Evolutionary conservation across 2,888 invertebrate genomes (phyloP).

Genomic region (Sminthurinus aureus): DNA sequence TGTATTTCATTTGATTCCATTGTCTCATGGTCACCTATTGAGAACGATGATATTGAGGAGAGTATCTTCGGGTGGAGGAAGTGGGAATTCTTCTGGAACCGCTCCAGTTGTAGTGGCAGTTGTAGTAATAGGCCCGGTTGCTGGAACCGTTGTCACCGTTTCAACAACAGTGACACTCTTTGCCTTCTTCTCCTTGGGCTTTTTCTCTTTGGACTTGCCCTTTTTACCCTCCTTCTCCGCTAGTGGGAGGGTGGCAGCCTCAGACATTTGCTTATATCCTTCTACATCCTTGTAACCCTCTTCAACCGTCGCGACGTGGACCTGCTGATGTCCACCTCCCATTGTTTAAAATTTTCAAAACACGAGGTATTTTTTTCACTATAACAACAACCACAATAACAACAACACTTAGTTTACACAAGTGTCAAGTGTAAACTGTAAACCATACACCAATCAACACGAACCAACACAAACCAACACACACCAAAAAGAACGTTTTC

Average conservation of each 20-base stretch:
- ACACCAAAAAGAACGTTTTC: too few relatives aligned
- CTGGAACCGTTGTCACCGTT: conserved; percentile 27
- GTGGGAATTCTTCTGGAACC: conserved; percentile 60
- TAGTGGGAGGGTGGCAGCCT: conserved; percentile 60
- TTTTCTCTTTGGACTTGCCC: conserved; percentile 57
- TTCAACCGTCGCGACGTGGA: conserved; percentile 89
- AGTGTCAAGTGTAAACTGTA: too few relatives aligned
- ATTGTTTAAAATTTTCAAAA: conserved; percentile 47
- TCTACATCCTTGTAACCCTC: conserved; percentile 85
- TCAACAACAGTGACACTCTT: conserved; percentile 59
- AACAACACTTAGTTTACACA: not conserved
- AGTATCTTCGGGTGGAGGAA: conserved; percentile 60
- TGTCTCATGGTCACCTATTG: conserved; percentile 59
- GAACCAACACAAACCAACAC: not conserved
- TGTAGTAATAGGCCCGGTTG: not conserved
- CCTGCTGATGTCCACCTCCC: conserved; percentile 68
- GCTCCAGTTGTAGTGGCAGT: conserved; percentile 43
- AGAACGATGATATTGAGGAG: conserved; percentile 60
- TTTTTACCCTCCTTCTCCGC: conserved; percentile 58
- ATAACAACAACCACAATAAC: not conserved
- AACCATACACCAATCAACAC: not conserved
- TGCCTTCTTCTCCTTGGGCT: conserved; percentile 58
- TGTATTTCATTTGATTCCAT: not conserved
- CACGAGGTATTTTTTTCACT: not conserved
- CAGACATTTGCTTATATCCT: conserved; percentile 61